Evolutionary conservation across 35 echinoderm and acorn worm genomes (phyloP), one percentile per base, ranked within the genome.

Genomic region (Lytechinus pictus): DNA sequence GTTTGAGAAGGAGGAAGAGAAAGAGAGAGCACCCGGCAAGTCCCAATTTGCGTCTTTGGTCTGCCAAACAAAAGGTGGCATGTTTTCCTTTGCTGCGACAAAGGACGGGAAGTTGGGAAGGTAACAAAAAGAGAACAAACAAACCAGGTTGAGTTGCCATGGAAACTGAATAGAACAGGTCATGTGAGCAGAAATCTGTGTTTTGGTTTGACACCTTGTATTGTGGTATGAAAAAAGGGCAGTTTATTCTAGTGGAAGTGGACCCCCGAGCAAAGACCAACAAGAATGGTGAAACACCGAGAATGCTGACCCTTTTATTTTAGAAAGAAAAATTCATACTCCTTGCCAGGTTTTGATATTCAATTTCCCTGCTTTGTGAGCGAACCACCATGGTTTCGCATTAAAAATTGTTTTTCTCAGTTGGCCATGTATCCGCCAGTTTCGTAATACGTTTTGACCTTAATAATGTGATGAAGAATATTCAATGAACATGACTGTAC

Each of bases 91-190:
- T 93, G n/a, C 54, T 27, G 27, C 54, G 27, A 93, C 91, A 93
- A 93, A 21, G 27, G 91, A 57, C 28, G 54, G 91, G 91, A 93
- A 93, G 91, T 57, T 93, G 91, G 91, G 24, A 9, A 52, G 91
- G 52, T 57, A 93, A 93, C 91, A 93, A 93, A 54, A 57, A 57
- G 52, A 52, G 91, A 93, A 27, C 91, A 93, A 93, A 93, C 91
- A 93, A 53, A 52, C 54, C 24, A 54, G 54, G 54, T 54, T 93
- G 52, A 57, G 91, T 93, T 57, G 10, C 91, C 91, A 54, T 93
- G 91, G 91, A 14, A 93, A 93, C 91, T 54, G 54, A 93, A 93
- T 54, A 93, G 91, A 93, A 93, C 27, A 54, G 27, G 91, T 93
- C 52, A 93, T 93, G 91, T 93, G 91, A 54, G 56, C 91, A 93